Base-by-base conservation (phyloP, 2,797 vertebrate species). In the Anguilla megastoma region DNA sequence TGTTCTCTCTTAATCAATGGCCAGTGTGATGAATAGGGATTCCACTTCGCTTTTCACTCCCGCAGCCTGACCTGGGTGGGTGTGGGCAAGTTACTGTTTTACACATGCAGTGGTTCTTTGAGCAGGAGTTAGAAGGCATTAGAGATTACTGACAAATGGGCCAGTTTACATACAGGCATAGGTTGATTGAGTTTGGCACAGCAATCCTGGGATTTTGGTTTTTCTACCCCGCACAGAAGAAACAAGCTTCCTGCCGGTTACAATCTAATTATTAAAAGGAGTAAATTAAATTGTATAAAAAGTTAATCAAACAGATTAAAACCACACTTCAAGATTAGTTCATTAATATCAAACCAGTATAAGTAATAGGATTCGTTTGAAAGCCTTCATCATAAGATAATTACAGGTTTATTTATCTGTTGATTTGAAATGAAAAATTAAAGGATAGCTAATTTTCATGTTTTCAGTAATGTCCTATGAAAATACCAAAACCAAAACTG, bases 1-100 rank as follows among this genome's bases (percentile, higher is more conserved):
- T 82, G 52, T 30, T 30, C 52, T 33, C 12, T 83, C 36, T 50
- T 63, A 80, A 87, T 87, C 76, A 48, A 80, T 66, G 80, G 76
- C 27, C 76, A 21, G 36, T 63, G 79, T 87, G 2, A 82, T 83
- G 60, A n/a, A 36, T 45, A 63, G 76, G 54, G 52, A 60, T 33
- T 21, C 33, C 52, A 30, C 30, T 18, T 54, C 30, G 1, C 21
- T 52, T 48, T 12, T 83, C 48, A 41, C 76, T 18, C 3, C 36
- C 6, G 21, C 50, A 6, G 24, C 21, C 48, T 48, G 80, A 24
- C 21, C 24, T 84, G 54, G 9, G 83, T 58, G 50, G 4, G 14
- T 4, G 5, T 58, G 52, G 52, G 16, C 5, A 36, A 6, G 30
- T 85, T 18, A 60, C 84, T 50, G n/a, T 36, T 48, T 87, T 2